Evolutionary conservation across 2,113 vertebrate species (phyloP).

Genomic region (Hemicordylus capensis): DNA sequence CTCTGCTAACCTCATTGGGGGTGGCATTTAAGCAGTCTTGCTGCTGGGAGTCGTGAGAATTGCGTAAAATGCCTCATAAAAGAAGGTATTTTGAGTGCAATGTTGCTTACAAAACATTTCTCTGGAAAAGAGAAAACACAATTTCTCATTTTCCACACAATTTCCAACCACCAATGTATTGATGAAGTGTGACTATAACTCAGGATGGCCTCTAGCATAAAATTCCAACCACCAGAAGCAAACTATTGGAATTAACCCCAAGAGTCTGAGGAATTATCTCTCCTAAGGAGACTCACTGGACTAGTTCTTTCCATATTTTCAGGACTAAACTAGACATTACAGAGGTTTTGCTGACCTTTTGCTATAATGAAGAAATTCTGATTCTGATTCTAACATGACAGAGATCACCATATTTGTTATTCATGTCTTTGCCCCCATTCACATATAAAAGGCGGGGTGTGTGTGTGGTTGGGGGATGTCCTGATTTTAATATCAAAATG

Average conservation of each 20-base stretch:
- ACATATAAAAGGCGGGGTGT: background rate
- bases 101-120: background rate
- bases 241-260: background rate
- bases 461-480: background rate
- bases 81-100: background rate
- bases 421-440: background rate
- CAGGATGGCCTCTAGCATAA: background rate
- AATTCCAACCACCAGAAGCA: background rate
- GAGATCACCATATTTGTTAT: background rate
- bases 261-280: background rate
- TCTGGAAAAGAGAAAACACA: background rate
- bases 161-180: background rate
- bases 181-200: background rate
- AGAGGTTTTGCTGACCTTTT: too few species aligned
- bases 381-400: too few species aligned
- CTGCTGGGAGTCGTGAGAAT: too few species aligned
- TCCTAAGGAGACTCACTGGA: background rate
- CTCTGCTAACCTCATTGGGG: too few species aligned
- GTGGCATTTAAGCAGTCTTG: too few species aligned
- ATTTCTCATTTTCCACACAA: conserved; percentile 9
- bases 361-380: too few species aligned
- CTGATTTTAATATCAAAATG: background rate
- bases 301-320: too few species aligned
- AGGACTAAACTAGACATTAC: background rate
- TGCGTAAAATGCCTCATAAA: too few species aligned